A percentile compares a stretch with the other conserved stretches of the same genome.
Conservation (phyloP, 2,113 vertebrate genomes). For the Phalacrocorax aristotelis region DNA sequence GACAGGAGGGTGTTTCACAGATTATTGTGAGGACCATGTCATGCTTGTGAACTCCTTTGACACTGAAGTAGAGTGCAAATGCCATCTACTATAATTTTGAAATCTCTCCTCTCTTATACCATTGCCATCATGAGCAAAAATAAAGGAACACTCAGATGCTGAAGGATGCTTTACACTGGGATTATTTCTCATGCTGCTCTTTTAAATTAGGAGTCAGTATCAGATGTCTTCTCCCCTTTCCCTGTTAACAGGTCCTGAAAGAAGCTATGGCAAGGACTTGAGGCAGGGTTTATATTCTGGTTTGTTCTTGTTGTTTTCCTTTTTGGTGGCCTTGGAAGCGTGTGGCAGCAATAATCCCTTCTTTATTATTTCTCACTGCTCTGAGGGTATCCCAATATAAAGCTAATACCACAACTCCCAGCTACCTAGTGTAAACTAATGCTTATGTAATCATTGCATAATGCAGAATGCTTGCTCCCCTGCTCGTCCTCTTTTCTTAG, state of each 20-base stretch:
- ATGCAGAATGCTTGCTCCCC: constrained; percentile 42
- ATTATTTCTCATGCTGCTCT: background rate
- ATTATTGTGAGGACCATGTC: background rate
- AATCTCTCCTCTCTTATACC: background rate
- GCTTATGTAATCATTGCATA: constrained; percentile 71
- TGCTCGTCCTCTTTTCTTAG: constrained; percentile 54
- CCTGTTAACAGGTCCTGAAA: background rate
- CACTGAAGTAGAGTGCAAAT: background rate
- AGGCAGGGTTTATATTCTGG: background rate
- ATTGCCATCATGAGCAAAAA: background rate
- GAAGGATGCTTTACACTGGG: background rate
- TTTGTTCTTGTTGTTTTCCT: background rate
- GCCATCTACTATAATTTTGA: background rate
- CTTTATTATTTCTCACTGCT: constrained; percentile 28
- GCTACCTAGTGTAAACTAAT: constrained; percentile 60
- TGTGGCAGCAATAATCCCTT: constrained; percentile 13
- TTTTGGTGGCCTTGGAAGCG: constrained; percentile 29
- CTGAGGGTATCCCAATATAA: constrained; percentile 28
- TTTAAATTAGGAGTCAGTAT: background rate
- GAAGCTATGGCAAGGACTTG: background rate
- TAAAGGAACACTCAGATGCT: background rate
- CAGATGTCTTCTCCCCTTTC: background rate
- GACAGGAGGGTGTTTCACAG: background rate
- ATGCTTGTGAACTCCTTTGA: background rate
- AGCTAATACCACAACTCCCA: constrained; percentile 40